Evolutionary conservation across 2,888 invertebrate species (phyloP).

Genomic region (Ethmia dodecea): DNA sequence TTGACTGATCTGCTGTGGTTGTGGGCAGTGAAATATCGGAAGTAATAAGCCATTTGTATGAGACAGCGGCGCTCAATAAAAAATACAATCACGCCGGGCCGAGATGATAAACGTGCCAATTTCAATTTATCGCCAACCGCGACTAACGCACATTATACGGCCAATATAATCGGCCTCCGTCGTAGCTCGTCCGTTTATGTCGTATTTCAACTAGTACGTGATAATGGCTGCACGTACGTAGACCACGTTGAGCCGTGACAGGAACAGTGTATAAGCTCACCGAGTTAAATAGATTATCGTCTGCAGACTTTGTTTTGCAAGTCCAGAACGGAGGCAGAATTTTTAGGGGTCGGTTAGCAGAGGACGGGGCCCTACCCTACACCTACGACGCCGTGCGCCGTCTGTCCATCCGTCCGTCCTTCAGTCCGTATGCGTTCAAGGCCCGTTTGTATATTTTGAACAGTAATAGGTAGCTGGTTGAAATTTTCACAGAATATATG

Average conservation of each 20-base stretch:
- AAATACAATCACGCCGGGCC: conserved; percentile 48
- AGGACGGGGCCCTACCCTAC: too few species aligned
- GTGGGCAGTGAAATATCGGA: conserved; percentile 13
- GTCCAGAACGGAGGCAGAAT: too few species aligned
- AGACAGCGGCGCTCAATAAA: conserved; percentile 31
- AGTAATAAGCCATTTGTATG: conserved; percentile 29
- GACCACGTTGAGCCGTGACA: conserved; percentile 37
- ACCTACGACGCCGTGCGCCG: too few species aligned
- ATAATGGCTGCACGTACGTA: conserved; percentile 54
- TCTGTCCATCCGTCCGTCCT: too few species aligned
- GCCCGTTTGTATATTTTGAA: too few species aligned
- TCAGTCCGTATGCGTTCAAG: too few species aligned
- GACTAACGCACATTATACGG: conserved; percentile 49
- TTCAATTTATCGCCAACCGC: conserved; percentile 65
- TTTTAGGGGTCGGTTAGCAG: too few species aligned
- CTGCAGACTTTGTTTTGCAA: background rate
- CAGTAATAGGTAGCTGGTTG: too few species aligned
- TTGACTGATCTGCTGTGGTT: too few species aligned
- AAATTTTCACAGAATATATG: too few species aligned
- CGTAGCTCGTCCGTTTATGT: conserved; percentile 59
- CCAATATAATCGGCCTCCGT: conserved; percentile 41
- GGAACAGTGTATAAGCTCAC: conserved; percentile 9
- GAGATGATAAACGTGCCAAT: conserved; percentile 56
- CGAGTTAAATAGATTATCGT: conserved; percentile 2
- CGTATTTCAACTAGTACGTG: conserved; percentile 58